phyloP scores from a whole-genome alignment of 2,888 invertebrate species.

The Metacarcinus magister region DNA sequence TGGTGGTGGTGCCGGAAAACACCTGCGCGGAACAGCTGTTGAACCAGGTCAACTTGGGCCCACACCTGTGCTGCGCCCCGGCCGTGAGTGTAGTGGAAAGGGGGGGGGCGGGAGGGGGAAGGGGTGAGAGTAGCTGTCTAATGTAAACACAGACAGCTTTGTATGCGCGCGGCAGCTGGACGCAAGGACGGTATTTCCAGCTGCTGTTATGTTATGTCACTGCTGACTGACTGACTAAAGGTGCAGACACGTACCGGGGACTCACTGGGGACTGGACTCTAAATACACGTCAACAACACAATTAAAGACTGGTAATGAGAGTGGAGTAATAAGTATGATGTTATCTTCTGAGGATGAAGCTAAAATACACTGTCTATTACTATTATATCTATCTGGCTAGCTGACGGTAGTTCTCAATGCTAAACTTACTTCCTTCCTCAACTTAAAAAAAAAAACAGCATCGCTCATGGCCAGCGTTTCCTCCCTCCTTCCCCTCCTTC shows the following conservation, averaged over 20 bases:
- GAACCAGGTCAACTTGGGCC: neutral
- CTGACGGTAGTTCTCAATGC: neutral
- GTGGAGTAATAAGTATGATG: neutral
- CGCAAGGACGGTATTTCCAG: constrained; percentile 9
- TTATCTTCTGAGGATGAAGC: neutral
- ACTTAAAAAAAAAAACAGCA: neutral
- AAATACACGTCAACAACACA: neutral
- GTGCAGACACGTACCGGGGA: neutral
- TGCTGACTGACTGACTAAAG: neutral
- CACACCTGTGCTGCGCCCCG: constrained; percentile 1
- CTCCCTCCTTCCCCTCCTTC: neutral
- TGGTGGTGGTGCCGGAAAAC: constrained; percentile 33
- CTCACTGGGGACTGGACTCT: neutral
- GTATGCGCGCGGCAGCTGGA: constrained; percentile 41
- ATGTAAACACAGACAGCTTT: constrained; percentile 31
- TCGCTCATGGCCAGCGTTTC: constrained; percentile 11
- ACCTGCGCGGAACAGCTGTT: constrained; percentile 45
- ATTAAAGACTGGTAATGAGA: neutral
- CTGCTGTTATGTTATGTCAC: constrained; percentile 37
- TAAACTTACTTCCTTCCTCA: neutral
- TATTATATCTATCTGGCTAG: neutral
- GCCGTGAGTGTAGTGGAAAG: neutral
- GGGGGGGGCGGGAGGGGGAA: neutral
- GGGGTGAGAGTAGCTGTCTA: neutral
- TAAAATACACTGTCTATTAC: no score